Evolutionary conservation across 2,113 vertebrate species (phyloP), one percentile per base, ranked within the genome.

Genomic region (Pseudorectes ferrugineus): DNA sequence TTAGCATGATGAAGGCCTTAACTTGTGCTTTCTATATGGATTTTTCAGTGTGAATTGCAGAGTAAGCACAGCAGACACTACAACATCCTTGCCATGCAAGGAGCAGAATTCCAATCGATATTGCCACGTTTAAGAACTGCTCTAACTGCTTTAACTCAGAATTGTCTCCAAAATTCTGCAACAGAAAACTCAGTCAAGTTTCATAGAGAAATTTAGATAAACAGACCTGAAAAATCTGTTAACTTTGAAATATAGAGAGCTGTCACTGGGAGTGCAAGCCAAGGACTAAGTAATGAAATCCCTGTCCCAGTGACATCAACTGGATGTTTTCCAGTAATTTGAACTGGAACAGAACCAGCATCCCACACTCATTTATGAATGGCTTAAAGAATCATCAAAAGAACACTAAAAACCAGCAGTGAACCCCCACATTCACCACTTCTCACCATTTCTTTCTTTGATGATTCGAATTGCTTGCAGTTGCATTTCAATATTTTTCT

Each of bases 401-500:
- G 18, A 87, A 40, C 12, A 33, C 26, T 14, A 12, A 65, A 80
- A 31, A 59, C n/a, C 14, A 57, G 14, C 88, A 73, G 46, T 7
- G 48, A 46, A 40, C 24, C 6, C n/a, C 28, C 40, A 14, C 3
- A 2, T 62, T 82, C 67, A 45, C 7, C 33, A 31, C 42, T 45
- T 59, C 93, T 97, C 98, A 99, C 99, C 99, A 29, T 99, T 99
- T 91, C 98, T 98, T 96, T 99, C 99, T 96, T 99, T 99, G 86
- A 99, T 99, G 92, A 99, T 98, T 49, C 98, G 97, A 94, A 99
- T 98, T 22, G 99, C 99, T 97, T 99, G 99, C 96, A 99, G 98
- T 96, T 99, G 99, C 95, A 99, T 99, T 98, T 99, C 99, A 92
- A 99, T 98, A 81, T 99, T 99, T 98, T 99, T 99, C 97, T 99